A percentile compares a stretch with the other conserved stretches of the same genome.
Evolutionary conservation across 2,888 invertebrate species (phyloP).

Genomic region (Aphrophora alni): DNA sequence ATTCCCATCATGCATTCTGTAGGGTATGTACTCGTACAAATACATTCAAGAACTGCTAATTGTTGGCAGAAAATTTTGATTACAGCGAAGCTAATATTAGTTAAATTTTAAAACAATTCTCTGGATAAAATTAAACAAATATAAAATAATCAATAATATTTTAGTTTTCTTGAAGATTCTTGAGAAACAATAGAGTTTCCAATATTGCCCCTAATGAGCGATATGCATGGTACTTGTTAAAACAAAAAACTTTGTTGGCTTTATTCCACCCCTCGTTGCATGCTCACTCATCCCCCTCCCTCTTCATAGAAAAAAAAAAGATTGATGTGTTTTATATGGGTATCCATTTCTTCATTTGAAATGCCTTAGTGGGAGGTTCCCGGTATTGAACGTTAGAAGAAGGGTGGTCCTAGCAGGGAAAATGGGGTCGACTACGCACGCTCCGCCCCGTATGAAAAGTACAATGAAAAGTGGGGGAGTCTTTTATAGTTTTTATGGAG

Average conservation of each 20-base stretch:
- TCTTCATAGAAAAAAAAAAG: slow-evolving; percentile 26
- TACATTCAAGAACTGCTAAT: neutral
- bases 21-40: neutral
- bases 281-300: slow-evolving; percentile 3
- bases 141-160: neutral
- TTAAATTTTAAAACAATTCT: neutral
- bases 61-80: neutral
- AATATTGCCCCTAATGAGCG: slow-evolving; percentile 19
- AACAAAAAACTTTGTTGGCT: slow-evolving; percentile 25
- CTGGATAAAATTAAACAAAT: neutral
- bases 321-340: slow-evolving; percentile 35
- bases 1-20: neutral
- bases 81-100: neutral
- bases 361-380: slow-evolving; percentile 17
- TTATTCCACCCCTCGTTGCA: slow-evolving; percentile 27
- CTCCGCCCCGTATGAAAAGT: slow-evolving; percentile 37
- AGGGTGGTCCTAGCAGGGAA: slow-evolving; percentile 30
- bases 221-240: slow-evolving; percentile 24
- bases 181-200: slow-evolving; percentile 23
- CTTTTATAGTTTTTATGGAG: slow-evolving; percentile 40
- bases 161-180: slow-evolving; percentile 33
- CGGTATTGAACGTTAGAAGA: slow-evolving; percentile 29
- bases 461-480: slow-evolving; percentile 42
- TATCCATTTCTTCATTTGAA: slow-evolving; percentile 23
- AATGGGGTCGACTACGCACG: slow-evolving; percentile 31